Evolutionary conservation across 2,797 vertebrate species (phyloP), one percentile per base, ranked within the genome.

Genomic region (Chaetophractus vellerosus): DNA sequence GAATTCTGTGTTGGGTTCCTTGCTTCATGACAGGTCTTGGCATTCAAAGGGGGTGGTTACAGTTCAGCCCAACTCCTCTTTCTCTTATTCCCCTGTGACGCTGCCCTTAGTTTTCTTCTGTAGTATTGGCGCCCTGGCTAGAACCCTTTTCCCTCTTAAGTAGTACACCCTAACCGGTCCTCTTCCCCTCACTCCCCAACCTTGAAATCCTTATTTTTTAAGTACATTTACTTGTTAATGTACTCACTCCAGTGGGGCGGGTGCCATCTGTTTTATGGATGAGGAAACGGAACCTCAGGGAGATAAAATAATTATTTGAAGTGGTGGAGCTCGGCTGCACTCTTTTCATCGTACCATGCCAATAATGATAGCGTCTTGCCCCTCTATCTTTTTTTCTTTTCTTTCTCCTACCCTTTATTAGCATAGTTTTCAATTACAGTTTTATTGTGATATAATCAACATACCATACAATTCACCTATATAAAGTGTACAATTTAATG

Each of bases 341-440:
- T 88, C 78, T 85, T 75, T 57, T 89, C 38, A 28, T 36, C 7
- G 23, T 6, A 9, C 33, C 23, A 21, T 66, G 48, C 74, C 61
- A 23, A 11, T 69, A 45, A 52, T 79, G 64, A 74, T 83, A 92
- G 75, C 38, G 23, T 91, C 38, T 90, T 92, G 57, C 33, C 26
- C n/a, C 64, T 23, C 64, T 91, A 0, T 80, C 78, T 52, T 69
- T 31, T 59, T 59, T 7, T 31, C 28, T 28, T 57, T 55, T 19
- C 21, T 45, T n/a, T 31, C 33, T 69, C 21, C 95, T 84, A 28
- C n/a, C 24, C 41, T 93, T 96, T 89, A 90, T 89, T 93, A 91
- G 38, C 48, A 31, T 95, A 75, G 38, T 45, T 94, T 92, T 82
- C 88, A 84, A 81, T 63, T 92, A 75, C 6, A 76, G 55, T 31